Conservation (phyloP, 2,113 vertebrate species). For the Entelurus aequoreus region DNA sequence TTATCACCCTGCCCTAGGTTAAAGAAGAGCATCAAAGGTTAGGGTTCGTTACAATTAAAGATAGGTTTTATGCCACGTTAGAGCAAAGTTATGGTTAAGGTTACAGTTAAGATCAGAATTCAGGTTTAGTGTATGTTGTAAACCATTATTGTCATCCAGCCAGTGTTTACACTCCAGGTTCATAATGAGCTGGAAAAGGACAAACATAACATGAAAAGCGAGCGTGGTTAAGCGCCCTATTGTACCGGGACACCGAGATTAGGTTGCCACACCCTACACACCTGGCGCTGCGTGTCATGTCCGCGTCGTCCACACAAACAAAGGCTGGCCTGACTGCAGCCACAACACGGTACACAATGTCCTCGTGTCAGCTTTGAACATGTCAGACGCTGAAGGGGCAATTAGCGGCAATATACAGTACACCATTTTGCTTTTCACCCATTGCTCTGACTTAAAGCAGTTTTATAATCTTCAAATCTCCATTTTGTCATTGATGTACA, state of each 20-base stretch:
- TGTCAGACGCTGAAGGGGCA: slow-evolving; percentile 20
- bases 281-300: neutral
- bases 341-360: slow-evolving; percentile 29
- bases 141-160: neutral
- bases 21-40: too few species aligned
- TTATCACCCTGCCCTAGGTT: too few species aligned
- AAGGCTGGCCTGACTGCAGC: neutral
- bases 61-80: too few species aligned
- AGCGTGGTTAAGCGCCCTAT: neutral
- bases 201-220: neutral
- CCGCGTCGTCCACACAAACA: neutral
- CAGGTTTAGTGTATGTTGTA: neutral
- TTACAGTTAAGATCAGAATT: too few species aligned
- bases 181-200: neutral
- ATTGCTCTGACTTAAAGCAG: neutral
- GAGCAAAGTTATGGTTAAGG: too few species aligned
- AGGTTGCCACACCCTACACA: neutral
- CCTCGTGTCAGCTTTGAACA: slow-evolving; percentile 63
- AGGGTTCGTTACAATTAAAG: too few species aligned
- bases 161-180: neutral
- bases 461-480: slow-evolving; percentile 11
- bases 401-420: slow-evolving; percentile 36
- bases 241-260: neutral
- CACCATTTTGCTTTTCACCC: slow-evolving; percentile 21
- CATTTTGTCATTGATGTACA: slow-evolving; percentile 15